Evolutionary conservation across 2,888 invertebrate species (phyloP), one percentile per base, ranked within the genome.

Genomic region (Lasioglossum malachurum): DNA sequence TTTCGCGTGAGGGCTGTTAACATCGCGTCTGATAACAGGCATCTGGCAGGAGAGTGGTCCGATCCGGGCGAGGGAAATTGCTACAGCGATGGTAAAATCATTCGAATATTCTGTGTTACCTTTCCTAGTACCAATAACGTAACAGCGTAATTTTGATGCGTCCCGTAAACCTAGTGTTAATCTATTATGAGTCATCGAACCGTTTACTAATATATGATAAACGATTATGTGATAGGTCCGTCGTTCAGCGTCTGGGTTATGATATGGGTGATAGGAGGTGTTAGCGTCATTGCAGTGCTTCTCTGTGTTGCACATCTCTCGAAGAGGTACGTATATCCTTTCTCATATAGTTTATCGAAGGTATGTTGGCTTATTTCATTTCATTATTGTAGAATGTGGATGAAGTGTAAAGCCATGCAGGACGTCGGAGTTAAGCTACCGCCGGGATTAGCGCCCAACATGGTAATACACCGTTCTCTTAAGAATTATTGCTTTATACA

Each of bases 361-460:
- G 78, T 74, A 49, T 31, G 19, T 71, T 44, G 5, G 49, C 53
- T 78, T 41, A 69, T 10, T 41, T 71, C 14, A 4, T 49, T 23
- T 35, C 23, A 38, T 73, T 69, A 67, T 94, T 95, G 94, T 88
- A 97, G 97, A 93, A 92, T 96, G 44, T 97, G 97, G 95, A 95
- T 96, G 82, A 96, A 96, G 86, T 97, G 96, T 91, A 96, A 96
- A 92, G 96, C 96, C 90, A 97, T 97, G 97, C 96, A 96, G 92
- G 96, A 97, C 90, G 97, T 97, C 41, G 96, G 97, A 92, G 96
- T 97, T 23, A 97, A 97, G 90, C 94, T 97, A 86, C 97, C 97
- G 38, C 96, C 96, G 75, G 97, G 97, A 5, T 94, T 97, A 83
- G 96, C 95, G 31, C 94, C 95, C 3, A 94, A 95, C 69, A 95